Evolutionary conservation across 2,797 vertebrate species (phyloP).

Genomic region (Lindbergichthys nudifrons): DNA sequence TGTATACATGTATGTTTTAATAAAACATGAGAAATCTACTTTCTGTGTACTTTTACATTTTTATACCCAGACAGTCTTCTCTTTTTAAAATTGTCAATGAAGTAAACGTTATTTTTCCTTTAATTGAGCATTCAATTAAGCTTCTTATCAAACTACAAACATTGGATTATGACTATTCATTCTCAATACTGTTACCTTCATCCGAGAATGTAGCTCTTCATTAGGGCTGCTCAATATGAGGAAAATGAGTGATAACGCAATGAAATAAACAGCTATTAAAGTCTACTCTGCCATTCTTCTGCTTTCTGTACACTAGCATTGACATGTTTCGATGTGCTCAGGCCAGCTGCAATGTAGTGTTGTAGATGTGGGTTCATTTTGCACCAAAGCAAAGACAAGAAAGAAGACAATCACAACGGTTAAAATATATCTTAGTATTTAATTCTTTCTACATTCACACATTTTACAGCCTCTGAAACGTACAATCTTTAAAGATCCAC

Average conservation of each 20-base stretch:
- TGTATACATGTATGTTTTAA: conserved; percentile 76
- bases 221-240: no score
- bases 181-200: neutral
- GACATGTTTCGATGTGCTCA: neutral
- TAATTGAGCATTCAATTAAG: neutral
- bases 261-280: no score
- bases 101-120: neutral
- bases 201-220: neutral
- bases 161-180: neutral
- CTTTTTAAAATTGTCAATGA: neutral
- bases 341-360: neutral
- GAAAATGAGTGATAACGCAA: no score
- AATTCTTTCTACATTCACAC: conserved; percentile 62
- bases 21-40: conserved; percentile 71
- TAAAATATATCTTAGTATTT: conserved; percentile 82
- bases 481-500: conserved; percentile 38
- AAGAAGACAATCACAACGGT: conserved; percentile 11
- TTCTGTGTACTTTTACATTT: conserved; percentile 1
- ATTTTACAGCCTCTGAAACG: conserved; percentile 60
- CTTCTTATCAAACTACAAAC: conserved; percentile 1
- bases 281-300: no score
- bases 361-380: neutral
- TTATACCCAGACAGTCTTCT: neutral
- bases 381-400: conserved; percentile 9
- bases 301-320: no score